Evolutionary conservation across 2,113 vertebrate species (phyloP).

Genomic region (Sitta europaea): DNA sequence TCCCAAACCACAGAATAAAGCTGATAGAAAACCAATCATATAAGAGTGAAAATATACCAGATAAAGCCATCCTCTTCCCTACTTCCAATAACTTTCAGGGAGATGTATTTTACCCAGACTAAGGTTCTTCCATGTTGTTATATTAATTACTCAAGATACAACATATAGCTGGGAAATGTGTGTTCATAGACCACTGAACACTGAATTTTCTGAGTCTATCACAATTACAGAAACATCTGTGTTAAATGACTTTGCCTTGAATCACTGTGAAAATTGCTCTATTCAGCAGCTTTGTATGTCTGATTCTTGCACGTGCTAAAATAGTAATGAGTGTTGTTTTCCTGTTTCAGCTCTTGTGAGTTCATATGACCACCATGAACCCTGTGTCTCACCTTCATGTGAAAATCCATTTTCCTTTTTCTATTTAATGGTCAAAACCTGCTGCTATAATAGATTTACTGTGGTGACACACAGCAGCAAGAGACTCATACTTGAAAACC

Average conservation of each 20-base stretch:
- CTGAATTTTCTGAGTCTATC: not conserved
- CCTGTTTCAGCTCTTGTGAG: not conserved
- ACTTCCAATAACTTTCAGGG: not conserved
- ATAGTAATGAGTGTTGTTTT: not conserved
- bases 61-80: not conserved
- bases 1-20: not conserved
- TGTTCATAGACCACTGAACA: not conserved
- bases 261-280: not conserved
- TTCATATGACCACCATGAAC: not conserved
- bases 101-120: not conserved
- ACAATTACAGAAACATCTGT: constrained; percentile 34
- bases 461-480: not conserved
- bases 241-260: not conserved
- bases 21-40: not conserved
- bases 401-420: not conserved
- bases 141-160: not conserved
- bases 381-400: not conserved
- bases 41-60: not conserved
- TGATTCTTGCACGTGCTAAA: not conserved
- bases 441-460: not conserved
- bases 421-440: not conserved
- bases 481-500: not conserved
- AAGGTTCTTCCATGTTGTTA: not conserved
- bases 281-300: not conserved
- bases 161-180: not conserved